These are phyloP conservation scores for Cryptoleucopteryx plumbea DNA, from an alignment of 2,113 vertebrate genomes.

Conservation along the genomic window DNA sequence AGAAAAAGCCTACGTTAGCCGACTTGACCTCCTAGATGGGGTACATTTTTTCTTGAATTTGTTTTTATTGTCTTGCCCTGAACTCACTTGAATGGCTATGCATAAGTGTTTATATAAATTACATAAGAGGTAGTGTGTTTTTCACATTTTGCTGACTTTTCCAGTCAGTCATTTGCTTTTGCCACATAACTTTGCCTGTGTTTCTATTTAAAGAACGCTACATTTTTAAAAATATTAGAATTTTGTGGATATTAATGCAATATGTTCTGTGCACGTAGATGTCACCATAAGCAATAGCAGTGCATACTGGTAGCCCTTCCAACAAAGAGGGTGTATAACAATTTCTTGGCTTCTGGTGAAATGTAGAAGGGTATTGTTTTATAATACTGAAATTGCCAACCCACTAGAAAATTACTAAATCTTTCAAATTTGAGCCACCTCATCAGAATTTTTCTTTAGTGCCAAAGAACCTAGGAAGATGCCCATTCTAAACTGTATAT, in stretches of 20 bases:
- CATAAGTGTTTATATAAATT: background rate
- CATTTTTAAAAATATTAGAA: background rate
- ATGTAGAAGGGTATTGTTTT: background rate
- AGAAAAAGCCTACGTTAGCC: slow-evolving; percentile 90
- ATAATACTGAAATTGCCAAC: background rate
- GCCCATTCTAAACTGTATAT: background rate
- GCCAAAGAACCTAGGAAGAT: background rate
- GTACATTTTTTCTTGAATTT: slow-evolving; percentile 51
- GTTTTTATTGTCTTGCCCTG: background rate
- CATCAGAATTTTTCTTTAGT: background rate
- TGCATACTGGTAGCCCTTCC: background rate
- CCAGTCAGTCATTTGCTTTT: background rate
- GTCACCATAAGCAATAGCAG: background rate
- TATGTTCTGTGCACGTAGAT: background rate
- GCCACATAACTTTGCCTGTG: background rate
- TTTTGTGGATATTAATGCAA: background rate
- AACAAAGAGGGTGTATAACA: background rate
- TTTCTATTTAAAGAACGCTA: background rate
- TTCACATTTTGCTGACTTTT: background rate
- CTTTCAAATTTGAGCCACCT: background rate
- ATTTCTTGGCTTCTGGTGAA: background rate
- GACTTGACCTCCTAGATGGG: slow-evolving; percentile 86
- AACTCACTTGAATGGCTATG: background rate
- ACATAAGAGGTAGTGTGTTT: background rate
- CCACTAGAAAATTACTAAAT: background rate